phyloP scores from a whole-genome alignment of 2,113 vertebrate genomes.

The Hippopotamus amphibius region DNA sequence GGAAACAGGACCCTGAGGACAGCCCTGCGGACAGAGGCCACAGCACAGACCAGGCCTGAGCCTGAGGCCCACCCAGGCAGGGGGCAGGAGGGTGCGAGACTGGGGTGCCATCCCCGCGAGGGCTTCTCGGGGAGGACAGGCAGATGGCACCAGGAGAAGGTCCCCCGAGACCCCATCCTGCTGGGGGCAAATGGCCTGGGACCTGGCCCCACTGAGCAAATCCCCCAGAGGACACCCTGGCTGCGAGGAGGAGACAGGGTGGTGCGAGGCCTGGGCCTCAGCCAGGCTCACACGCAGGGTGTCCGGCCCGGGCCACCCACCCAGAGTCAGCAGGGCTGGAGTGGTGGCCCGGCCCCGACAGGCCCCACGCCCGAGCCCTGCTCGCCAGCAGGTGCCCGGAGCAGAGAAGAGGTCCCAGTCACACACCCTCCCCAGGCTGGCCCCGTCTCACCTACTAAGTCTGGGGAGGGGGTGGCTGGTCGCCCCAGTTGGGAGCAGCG shows the following conservation, averaged over 20 bases:
- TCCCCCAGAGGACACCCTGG: not conserved
- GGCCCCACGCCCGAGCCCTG: not conserved
- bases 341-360: not conserved
- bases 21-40: not conserved
- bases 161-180: not conserved
- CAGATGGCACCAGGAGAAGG: not conserved
- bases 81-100: not conserved
- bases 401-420: not conserved
- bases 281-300: conserved; percentile 89
- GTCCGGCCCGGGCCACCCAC: conserved; percentile 92
- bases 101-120: fast-evolving
- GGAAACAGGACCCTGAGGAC: not conserved
- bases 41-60: not conserved
- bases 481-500: conserved; percentile 45
- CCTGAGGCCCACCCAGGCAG: not conserved
- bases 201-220: not conserved
- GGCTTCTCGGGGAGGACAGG: not conserved
- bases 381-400: not conserved
- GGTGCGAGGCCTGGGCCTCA: conserved; percentile 88
- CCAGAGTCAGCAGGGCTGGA: conserved; percentile 82
- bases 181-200: not conserved
- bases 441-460: not conserved
- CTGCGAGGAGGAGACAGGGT: conserved; percentile 84
- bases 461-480: not conserved
- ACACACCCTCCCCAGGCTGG: not conserved